phyloP scores from a whole-genome alignment of 2,888 invertebrate genomes.

The Dynastes maya region DNA sequence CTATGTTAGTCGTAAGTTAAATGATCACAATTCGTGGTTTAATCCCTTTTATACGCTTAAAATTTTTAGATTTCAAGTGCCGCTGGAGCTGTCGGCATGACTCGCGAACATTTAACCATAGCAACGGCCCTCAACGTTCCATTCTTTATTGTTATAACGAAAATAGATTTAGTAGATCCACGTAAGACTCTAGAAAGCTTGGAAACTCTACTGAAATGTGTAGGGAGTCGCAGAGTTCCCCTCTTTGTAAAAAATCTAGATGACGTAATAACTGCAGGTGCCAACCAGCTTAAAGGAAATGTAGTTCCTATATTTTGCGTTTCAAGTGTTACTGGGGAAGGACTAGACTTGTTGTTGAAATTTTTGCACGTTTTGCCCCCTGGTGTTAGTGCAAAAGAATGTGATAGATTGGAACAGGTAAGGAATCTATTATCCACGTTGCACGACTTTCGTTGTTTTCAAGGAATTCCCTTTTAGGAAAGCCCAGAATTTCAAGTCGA shows the following conservation, averaged over 20 bases:
- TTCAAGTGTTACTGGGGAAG: slow-evolving; percentile 91
- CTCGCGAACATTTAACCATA: slow-evolving; percentile 93
- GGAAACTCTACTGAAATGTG: slow-evolving; percentile 77
- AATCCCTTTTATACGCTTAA: neutral
- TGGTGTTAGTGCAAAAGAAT: slow-evolving; percentile 76
- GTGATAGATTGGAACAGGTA: slow-evolving; percentile 80
- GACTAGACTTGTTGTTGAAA: slow-evolving; percentile 86
- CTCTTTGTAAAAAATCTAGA: slow-evolving; percentile 79
- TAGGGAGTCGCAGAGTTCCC: slow-evolving; percentile 78
- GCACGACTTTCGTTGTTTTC: neutral
- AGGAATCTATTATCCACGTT: neutral
- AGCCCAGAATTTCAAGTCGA: slow-evolving; percentile 93
- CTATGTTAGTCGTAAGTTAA: slow-evolving; percentile 84
- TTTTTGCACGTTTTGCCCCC: slow-evolving; percentile 90
- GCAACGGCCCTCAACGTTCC: slow-evolving; percentile 88
- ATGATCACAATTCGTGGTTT: neutral
- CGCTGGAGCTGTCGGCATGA: slow-evolving; percentile 86
- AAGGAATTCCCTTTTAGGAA: slow-evolving; percentile 71
- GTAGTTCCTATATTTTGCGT: slow-evolving; percentile 89
- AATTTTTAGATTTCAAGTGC: slow-evolving; percentile 80
- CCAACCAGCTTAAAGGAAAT: slow-evolving; percentile 77
- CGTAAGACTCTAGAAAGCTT: slow-evolving; percentile 74
- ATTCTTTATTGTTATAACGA: slow-evolving; percentile 94
- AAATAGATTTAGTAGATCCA: slow-evolving; percentile 88
- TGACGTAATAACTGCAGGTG: slow-evolving; percentile 84